Evolutionary conservation across 64 coral and sea anemone genomes (phyloP).

Genomic region (Astreopora myriophthalma): DNA sequence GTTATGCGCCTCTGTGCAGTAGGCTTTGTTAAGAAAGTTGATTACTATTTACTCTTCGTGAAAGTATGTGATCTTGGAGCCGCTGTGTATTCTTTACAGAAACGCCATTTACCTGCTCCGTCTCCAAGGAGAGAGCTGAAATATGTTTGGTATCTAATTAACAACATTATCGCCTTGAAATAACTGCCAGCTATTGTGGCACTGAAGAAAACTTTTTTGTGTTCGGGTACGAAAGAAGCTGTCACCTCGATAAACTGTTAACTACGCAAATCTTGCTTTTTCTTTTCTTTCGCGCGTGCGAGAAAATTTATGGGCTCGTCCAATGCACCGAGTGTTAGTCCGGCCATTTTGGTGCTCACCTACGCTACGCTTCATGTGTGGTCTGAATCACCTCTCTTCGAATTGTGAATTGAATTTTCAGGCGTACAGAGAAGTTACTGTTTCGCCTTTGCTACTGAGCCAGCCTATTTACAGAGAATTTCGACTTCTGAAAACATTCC

Average conservation of each 20-base stretch:
- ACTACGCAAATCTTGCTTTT: slow-evolving; percentile 28
- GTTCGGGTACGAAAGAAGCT: background rate
- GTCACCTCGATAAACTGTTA: slow-evolving; percentile 13
- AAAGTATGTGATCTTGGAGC: background rate
- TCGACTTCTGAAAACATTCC: slow-evolving; percentile 14
- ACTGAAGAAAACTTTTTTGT: background rate
- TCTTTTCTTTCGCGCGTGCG: background rate
- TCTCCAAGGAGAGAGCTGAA: slow-evolving; percentile 29
- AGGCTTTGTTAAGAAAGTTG: slow-evolving; percentile 5
- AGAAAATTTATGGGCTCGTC: background rate
- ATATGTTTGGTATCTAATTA: slow-evolving; percentile 43
- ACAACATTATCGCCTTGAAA: slow-evolving; percentile 2
- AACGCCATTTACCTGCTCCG: background rate
- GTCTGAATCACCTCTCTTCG: background rate
- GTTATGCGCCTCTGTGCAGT: background rate
- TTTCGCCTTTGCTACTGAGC: background rate
- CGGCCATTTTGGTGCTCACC: background rate
- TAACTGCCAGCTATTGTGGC: background rate
- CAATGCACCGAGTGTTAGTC: background rate
- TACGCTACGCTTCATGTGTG: background rate
- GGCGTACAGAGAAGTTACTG: background rate
- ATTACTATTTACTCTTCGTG: background rate
- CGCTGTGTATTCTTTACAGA: background rate
- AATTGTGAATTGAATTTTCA: background rate
- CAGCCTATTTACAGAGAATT: slow-evolving; percentile 21